Base-by-base conservation (phyloP, 2,797 vertebrate species). In the Pipistrellus pygmaeus region DNA sequence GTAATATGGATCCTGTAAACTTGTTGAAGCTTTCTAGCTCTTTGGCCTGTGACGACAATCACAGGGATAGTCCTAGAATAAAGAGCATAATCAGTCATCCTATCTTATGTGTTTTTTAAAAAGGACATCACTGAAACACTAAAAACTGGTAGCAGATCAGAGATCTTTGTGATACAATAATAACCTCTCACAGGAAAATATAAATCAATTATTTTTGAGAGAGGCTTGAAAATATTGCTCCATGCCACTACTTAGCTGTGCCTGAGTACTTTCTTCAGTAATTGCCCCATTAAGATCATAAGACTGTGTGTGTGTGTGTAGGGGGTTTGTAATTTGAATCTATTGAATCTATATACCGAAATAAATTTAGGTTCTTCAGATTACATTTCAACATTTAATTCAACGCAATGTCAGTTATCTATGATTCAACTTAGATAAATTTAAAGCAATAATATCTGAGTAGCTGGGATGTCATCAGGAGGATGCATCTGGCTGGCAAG, bases 131-230 rank as follows among this genome's bases (percentile, higher is more conserved):
- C 11, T n/a, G 72, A 94, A 87, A 76, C 18, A 71, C 2, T 57
- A 69, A 38, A 83, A 53, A 69, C 8, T 48, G 75, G 17, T 77
- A 51, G 14, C 13, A 66, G 8, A 57, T 77, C 66, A 66, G 27
- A 95, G 18, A 30, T 78, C 41, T 62, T 91, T 91, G 41, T 89
- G 48, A 75, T 73, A 66, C 23, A 66, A 51, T 18, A 35, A 69
- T 80, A 35, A 57, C 38, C 48, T 71, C 53, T 48, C 44, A 64
- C 9, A 38, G 71, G 23, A 71, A 93, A 77, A 60, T 44, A 21
- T 41, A 85, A 76, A 64, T 94, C 6, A 87, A 12, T 51, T 18
- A 53, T 84, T 82, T 86, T 20, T 82, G 46, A 85, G 60, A 94
- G 17, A 27, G 77, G 11, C 57, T 72, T 86, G n/a, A 84, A 77